Conservation (phyloP, 1,140 invertebrate genomes). For the Ceratitis capitata region DNA sequence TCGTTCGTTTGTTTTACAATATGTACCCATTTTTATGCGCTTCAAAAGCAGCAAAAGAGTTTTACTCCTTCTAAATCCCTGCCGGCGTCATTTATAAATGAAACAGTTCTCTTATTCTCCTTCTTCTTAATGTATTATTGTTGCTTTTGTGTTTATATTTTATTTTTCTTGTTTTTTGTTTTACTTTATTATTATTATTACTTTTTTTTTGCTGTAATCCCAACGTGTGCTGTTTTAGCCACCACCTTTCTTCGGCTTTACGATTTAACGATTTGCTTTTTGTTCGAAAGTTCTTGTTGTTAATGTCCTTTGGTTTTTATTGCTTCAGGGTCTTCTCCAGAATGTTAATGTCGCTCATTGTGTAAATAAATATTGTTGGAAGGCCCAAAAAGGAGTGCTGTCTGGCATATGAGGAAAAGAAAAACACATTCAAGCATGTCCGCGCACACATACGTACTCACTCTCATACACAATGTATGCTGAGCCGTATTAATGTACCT, state of each 20-base stretch:
- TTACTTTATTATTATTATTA: not conserved
- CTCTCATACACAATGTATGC: not conserved
- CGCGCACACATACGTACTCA: not conserved
- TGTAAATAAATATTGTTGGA: not conserved
- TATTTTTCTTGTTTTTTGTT: too few species aligned
- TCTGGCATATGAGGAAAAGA: not conserved
- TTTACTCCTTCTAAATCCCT: conserved; percentile 26
- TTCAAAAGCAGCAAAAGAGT: conserved; percentile 17
- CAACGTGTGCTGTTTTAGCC: not conserved
- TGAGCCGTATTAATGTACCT: too few species aligned
- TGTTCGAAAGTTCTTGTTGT: conserved; percentile 31
- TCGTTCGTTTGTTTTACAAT: not conserved
- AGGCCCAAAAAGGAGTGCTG: conserved; percentile 20
- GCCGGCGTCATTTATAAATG: conserved; percentile 36
- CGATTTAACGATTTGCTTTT: not conserved
- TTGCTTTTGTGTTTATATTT: not conserved
- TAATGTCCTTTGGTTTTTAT: conserved; percentile 27
- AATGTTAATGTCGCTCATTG: conserved; percentile 37
- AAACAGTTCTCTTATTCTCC: not conserved
- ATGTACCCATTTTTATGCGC: conserved; percentile 3
- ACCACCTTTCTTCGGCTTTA: not conserved
- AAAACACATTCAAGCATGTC: too few species aligned
- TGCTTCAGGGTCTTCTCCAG: conserved; percentile 26
- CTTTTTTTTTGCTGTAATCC: not conserved
- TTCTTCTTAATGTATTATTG: not conserved